Evolutionary conservation across 2,888 invertebrate species (phyloP).

Genomic region (Campopleginae sp.): DNA sequence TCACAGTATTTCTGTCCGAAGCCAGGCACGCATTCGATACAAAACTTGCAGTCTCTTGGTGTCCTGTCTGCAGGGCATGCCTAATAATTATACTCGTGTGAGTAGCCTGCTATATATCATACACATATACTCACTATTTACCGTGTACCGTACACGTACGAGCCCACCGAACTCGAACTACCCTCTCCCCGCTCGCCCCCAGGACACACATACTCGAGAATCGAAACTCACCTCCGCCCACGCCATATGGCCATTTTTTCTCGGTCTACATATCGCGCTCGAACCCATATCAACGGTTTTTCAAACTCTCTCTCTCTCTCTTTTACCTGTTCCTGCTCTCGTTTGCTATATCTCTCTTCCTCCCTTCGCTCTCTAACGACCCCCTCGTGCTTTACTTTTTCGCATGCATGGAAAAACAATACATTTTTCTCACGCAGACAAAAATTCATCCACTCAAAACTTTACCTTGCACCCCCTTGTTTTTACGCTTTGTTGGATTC

Average conservation of each 20-base stretch:
- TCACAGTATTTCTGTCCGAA: conserved; percentile 29
- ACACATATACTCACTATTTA: conserved; percentile 21
- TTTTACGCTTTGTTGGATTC: not conserved
- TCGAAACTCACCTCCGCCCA: conserved; percentile 63
- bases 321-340: conserved; percentile 17
- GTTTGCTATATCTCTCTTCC: not conserved
- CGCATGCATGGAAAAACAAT: conserved; percentile 30
- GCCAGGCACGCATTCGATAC: conserved; percentile 28
- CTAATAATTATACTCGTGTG: conserved; percentile 55
- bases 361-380: conserved; percentile 16
- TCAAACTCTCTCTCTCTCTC: conserved; percentile 37
- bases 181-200: conserved; percentile 27
- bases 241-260: conserved; percentile 72
- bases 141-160: conserved; percentile 13
- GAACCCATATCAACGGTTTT: conserved; percentile 61
- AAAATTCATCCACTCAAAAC: conserved; percentile 57
- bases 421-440: conserved; percentile 51
- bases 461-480: conserved; percentile 7
- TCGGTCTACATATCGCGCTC: conserved; percentile 49
- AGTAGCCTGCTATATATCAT: conserved; percentile 21
- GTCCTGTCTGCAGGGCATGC: conserved; percentile 43
- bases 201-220: conserved; percentile 47
- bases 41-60: conserved; percentile 32
- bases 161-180: conserved; percentile 53
- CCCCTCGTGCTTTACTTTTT: conserved; percentile 35